phyloP scores from a whole-genome alignment of 1,140 invertebrate species.

The Bombyx mori region ASM3026992v2 NC_085119.1:13791001-13791500 shows the following conservation, averaged over 20 bases:
- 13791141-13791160: slow-evolving; percentile 42
- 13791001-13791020: slow-evolving; percentile 42
- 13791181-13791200: slow-evolving; percentile 41
- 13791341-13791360: slow-evolving; percentile 32
- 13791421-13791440: slow-evolving; percentile 29
- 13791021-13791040: slow-evolving; percentile 43
- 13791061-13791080: slow-evolving; percentile 56
- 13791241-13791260: slow-evolving; percentile 41
- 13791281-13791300: slow-evolving; percentile 52
- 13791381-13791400: slow-evolving; percentile 33
- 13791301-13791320: slow-evolving; percentile 38
- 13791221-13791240: slow-evolving; percentile 45
- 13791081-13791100: slow-evolving; percentile 69
- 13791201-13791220: slow-evolving; percentile 35
- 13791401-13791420: slow-evolving; percentile 41
- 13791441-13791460: slow-evolving; percentile 27
- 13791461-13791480: slow-evolving; percentile 55
- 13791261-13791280: slow-evolving; percentile 53
- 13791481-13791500: slow-evolving; percentile 35
- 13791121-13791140: slow-evolving; percentile 45
- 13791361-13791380: slow-evolving; percentile 34
- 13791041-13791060: slow-evolving; percentile 51
- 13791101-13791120: slow-evolving; percentile 65
- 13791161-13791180: slow-evolving; percentile 40
- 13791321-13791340: slow-evolving; percentile 34